Evolutionary conservation across 2,797 vertebrate genomes (phyloP).

Genomic region (Cryptoblepharus egeriae): DNA sequence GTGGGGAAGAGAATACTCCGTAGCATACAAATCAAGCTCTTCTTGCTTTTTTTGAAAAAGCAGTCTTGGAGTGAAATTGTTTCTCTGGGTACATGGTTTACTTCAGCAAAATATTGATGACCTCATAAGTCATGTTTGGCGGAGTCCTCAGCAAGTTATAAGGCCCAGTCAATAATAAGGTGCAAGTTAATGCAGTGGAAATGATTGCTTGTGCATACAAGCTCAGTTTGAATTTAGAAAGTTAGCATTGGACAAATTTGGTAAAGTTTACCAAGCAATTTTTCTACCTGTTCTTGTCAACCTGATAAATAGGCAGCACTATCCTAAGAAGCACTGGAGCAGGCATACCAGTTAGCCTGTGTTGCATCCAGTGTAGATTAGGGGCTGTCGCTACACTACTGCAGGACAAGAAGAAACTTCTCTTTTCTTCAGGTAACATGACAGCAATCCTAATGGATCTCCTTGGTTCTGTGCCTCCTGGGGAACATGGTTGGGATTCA

Average conservation of each 20-base stretch:
- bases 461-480: too few species aligned
- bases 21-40: background rate
- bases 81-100: conserved; percentile 7
- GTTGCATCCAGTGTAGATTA: too few species aligned
- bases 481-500: too few species aligned
- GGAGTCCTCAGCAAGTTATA: background rate
- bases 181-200: conserved; percentile 59
- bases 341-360: too few species aligned
- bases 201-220: rapidly evolving
- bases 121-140: conserved; percentile 38
- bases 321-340: too few species aligned
- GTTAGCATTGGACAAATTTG: background rate
- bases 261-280: background rate
- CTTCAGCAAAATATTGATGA: background rate
- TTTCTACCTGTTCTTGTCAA: background rate
- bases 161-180: conserved; percentile 53
- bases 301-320: background rate
- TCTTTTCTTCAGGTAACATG: too few species aligned
- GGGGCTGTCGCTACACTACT: too few species aligned
- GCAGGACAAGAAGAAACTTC: too few species aligned
- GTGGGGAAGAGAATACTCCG: background rate
- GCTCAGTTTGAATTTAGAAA: background rate
- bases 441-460: too few species aligned
- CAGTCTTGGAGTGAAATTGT: rapidly evolving
- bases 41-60: background rate